These are phyloP conservation scores for Leptothorax acervorum DNA, from an alignment of 2,888 invertebrate species.

Conservation along the genomic window DNA sequence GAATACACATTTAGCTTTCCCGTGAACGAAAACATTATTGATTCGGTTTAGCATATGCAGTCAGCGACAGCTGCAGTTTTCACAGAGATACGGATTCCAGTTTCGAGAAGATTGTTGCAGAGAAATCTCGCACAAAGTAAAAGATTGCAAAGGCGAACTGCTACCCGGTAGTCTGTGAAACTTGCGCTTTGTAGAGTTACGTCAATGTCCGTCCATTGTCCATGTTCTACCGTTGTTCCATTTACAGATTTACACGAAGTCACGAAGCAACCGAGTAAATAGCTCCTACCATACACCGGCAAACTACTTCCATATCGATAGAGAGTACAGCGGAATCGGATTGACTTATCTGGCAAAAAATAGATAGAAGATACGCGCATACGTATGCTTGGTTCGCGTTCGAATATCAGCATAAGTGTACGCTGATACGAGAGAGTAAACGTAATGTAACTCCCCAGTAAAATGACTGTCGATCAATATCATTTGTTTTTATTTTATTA, in stretches of 20 bases:
- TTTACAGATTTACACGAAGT: background rate
- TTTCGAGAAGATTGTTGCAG: conserved; percentile 6
- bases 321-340: conserved; percentile 18
- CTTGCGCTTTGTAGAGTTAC: conserved; percentile 30
- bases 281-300: conserved; percentile 14
- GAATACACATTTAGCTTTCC: conserved; percentile 28
- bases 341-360: conserved; percentile 48
- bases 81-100: background rate
- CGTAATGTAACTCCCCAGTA: background rate
- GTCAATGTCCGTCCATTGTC: conserved; percentile 30
- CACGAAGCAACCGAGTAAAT: conserved; percentile 49
- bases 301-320: conserved; percentile 26
- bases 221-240: conserved; percentile 29
- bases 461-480: conserved; percentile 30
- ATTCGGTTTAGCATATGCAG: conserved; percentile 35
- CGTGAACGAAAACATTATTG: conserved; percentile 38
- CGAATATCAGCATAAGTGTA: conserved; percentile 25
- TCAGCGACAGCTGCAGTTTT: conserved; percentile 12
- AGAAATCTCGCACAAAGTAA: conserved; percentile 34
- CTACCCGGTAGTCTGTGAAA: background rate
- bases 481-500: conserved; percentile 1
- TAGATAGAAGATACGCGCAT: background rate
- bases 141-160: conserved; percentile 20
- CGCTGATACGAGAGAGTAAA: background rate
- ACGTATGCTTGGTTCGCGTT: background rate